Percentiles rank a stretch among this genome's conserved stretches.
phyloP scores from a whole-genome alignment of 2,888 invertebrate genomes.

The Drosophila bunnanda region DNA sequence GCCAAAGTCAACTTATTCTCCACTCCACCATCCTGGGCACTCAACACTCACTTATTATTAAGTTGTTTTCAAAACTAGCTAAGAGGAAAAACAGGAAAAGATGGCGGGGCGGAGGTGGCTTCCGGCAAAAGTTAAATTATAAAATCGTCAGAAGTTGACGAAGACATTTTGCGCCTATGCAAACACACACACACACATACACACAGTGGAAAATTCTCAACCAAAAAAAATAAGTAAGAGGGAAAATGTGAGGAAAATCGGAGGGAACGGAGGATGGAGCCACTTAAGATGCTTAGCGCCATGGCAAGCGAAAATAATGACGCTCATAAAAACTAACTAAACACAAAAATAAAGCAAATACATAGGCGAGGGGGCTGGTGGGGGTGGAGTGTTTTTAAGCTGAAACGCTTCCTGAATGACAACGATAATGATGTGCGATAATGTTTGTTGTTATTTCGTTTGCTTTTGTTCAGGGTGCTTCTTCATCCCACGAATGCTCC shows the following conservation, averaged over 20 bases:
- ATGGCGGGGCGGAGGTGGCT: slow-evolving; percentile 22
- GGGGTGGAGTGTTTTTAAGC: slow-evolving; percentile 50
- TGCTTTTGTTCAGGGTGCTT: slow-evolving; percentile 64
- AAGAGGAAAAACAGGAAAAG: slow-evolving; percentile 13
- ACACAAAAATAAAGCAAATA: slow-evolving; percentile 66
- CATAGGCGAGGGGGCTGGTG: slow-evolving; percentile 23
- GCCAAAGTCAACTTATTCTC: slow-evolving; percentile 14
- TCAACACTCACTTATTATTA: slow-evolving; percentile 51
- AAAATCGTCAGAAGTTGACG: slow-evolving; percentile 65
- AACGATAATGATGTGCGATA: slow-evolving; percentile 80
- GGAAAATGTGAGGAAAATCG: slow-evolving; percentile 25
- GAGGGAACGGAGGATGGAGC: slow-evolving; percentile 26
- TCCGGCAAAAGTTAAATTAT: slow-evolving; percentile 75
- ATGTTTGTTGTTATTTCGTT: slow-evolving; percentile 65
- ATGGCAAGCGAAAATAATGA: slow-evolving; percentile 80
- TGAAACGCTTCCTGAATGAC: slow-evolving; percentile 66
- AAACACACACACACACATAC: slow-evolving; percentile 48
- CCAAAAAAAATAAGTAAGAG: slow-evolving; percentile 14
- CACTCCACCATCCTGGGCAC: slow-evolving; percentile 13
- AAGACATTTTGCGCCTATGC: slow-evolving; percentile 65
- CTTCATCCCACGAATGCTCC: slow-evolving; percentile 38
- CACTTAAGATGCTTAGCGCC: slow-evolving; percentile 79
- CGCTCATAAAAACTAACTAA: slow-evolving; percentile 80
- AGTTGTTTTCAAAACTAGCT: slow-evolving; percentile 47
- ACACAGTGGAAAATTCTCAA: slow-evolving; percentile 8